phyloP scores from a whole-genome alignment of 2,888 invertebrate genomes.

The Sialis fuliginosa region DNA sequence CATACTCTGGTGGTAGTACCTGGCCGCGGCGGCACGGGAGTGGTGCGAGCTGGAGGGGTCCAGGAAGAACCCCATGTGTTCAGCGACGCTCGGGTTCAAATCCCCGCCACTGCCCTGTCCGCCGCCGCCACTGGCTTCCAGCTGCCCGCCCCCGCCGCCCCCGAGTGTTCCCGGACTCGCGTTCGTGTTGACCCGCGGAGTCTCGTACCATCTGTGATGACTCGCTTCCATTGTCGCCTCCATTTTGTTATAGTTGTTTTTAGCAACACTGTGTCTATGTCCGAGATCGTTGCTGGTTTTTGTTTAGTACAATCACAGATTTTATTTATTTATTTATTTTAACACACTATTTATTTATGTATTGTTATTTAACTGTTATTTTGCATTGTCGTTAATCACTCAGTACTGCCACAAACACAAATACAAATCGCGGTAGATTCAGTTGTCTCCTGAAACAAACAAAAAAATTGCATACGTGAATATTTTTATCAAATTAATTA shows the following conservation, averaged over 20 bases:
- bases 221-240: conserved; percentile 28
- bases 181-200: conserved; percentile 24
- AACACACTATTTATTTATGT: no score
- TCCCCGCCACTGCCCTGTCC: conserved; percentile 14
- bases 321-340: no score
- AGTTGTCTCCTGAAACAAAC: no score
- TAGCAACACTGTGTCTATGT: no score
- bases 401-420: no score
- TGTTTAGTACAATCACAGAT: no score
- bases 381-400: no score
- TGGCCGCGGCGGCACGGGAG: conserved; percentile 22
- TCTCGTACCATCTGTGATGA: conserved; percentile 29
- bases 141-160: conserved; percentile 12
- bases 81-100: conserved; percentile 25
- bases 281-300: no score
- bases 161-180: conserved; percentile 23
- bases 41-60: conserved; percentile 21
- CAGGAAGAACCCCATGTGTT: conserved; percentile 29
- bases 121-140: conserved; percentile 8
- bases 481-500: no score
- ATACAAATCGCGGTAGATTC: no score
- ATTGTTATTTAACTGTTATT: no score
- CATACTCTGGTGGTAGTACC: conserved; percentile 30
- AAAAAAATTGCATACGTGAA: no score
- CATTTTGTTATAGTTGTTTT: conserved; percentile 18